A percentile compares a stretch with the other conserved stretches of the same genome.
Evolutionary conservation across 1,140 invertebrate genomes (phyloP).

Genomic region (Trichonephila clavata): DNA sequence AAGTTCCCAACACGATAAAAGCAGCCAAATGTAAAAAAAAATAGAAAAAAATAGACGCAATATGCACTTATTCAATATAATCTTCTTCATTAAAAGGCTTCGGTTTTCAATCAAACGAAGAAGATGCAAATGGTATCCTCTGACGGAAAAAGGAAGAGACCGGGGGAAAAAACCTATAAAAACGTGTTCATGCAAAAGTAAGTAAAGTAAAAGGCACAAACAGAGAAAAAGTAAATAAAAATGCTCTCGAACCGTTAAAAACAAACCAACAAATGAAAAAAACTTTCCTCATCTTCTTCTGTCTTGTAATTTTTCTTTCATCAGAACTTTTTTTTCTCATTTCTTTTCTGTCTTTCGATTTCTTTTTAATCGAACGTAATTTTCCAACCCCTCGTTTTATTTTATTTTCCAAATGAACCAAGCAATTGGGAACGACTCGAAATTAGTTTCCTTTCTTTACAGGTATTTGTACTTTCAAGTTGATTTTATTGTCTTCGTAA

Average conservation of each 20-base stretch:
- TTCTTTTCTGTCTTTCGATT: neutral
- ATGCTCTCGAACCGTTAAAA: neutral
- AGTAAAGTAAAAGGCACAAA: neutral
- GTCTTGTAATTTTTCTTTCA: conserved; percentile 28
- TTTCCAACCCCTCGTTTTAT: conserved; percentile 11
- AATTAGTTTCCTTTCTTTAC: conserved; percentile 30
- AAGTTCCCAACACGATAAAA: neutral
- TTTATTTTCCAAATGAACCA: conserved; percentile 32
- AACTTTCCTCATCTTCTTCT: neutral
- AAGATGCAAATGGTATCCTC: conserved; percentile 23
- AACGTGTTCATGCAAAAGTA: conserved; percentile 21
- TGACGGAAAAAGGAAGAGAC: neutral
- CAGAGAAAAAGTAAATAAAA: conserved; percentile 1
- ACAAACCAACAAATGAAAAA: neutral
- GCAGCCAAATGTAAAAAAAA: neutral
- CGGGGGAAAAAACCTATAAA: neutral
- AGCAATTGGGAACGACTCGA: conserved; percentile 24
- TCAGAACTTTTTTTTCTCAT: neutral
- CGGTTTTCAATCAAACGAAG: conserved; percentile 29
- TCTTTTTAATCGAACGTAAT: conserved; percentile 34
- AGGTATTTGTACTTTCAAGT: conserved; percentile 38
- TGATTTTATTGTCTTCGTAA: conserved; percentile 35
- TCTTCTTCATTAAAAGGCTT: conserved; percentile 23
- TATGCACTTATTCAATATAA: conserved; percentile 41
- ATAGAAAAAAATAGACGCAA: conserved; percentile 1